phyloP scores from a whole-genome alignment of 2,113 vertebrate genomes.

The Gobiocypris rarus region DNA sequence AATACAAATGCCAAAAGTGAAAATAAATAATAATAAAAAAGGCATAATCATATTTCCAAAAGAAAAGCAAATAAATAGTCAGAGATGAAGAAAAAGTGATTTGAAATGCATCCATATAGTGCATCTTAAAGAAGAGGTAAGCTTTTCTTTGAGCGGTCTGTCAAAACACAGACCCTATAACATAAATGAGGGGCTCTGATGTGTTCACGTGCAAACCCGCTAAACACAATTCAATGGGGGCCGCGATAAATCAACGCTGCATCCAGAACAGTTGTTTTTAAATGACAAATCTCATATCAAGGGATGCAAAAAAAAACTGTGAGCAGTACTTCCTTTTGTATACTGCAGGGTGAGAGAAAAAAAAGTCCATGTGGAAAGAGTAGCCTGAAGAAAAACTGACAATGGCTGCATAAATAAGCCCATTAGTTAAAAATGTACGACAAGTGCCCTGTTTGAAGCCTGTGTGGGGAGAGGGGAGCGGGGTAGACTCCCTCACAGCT shows the following conservation, averaged over 20 bases:
- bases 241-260: background rate
- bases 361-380: constrained; percentile 33
- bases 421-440: constrained; percentile 63
- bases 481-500: constrained; percentile 41
- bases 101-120: constrained; percentile 55
- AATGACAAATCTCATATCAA: constrained; percentile 31
- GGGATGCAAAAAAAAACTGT: constrained; percentile 4
- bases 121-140: constrained; percentile 55
- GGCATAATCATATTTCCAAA: constrained; percentile 69
- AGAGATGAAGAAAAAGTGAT: constrained; percentile 63
- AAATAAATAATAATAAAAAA: constrained; percentile 51
- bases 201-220: background rate
- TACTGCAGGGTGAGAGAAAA: background rate
- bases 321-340: constrained; percentile 13
- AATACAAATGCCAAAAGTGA: constrained; percentile 69
- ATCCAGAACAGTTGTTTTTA: constrained; percentile 6
- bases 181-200: constrained; percentile 32
- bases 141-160: constrained; percentile 54
- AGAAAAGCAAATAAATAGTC: constrained; percentile 74
- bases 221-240: constrained; percentile 5
- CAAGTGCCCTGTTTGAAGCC: constrained; percentile 59
- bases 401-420: constrained; percentile 58
- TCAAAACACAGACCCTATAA: constrained; percentile 30
- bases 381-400: constrained; percentile 52
- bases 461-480: constrained; percentile 39